Evolutionary conservation across 2,797 vertebrate genomes (phyloP).

Genomic region (Psittacula derbiana): DNA sequence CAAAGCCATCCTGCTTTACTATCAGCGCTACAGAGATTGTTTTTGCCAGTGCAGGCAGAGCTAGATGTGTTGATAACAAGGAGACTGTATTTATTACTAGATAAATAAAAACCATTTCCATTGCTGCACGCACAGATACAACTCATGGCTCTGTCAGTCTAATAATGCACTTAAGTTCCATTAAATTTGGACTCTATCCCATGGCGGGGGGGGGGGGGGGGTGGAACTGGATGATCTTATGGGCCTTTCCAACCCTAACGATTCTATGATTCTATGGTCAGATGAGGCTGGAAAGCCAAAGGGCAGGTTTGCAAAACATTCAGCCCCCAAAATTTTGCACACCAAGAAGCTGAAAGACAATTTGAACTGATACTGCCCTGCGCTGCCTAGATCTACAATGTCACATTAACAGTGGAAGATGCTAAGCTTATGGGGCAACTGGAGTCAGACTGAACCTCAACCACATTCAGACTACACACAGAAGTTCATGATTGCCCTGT

Average conservation of each 20-base stretch:
- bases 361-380: neutral
- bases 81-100: neutral
- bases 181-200: neutral
- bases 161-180: neutral
- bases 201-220: neutral
- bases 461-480: neutral
- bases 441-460: neutral
- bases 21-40: neutral
- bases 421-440: neutral
- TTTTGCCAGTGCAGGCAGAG: neutral
- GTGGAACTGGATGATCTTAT: neutral
- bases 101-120: neutral
- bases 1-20: neutral
- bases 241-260: neutral
- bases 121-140: fast-evolving
- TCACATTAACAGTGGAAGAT: neutral
- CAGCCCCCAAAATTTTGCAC: neutral
- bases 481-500: fast-evolving
- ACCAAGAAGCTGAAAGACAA: fast-evolving
- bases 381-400: neutral
- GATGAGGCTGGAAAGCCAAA: neutral
- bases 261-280: neutral
- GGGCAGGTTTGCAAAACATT: too few relatives aligned
- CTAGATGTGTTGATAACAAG: slow-evolving; percentile 11
- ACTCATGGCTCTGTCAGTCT: neutral